A percentile compares a stretch with the other conserved stretches of the same genome.
Evolutionary conservation across 2,797 vertebrate genomes (phyloP).

Genomic region (Lepilemur septentrionalis): DNA sequence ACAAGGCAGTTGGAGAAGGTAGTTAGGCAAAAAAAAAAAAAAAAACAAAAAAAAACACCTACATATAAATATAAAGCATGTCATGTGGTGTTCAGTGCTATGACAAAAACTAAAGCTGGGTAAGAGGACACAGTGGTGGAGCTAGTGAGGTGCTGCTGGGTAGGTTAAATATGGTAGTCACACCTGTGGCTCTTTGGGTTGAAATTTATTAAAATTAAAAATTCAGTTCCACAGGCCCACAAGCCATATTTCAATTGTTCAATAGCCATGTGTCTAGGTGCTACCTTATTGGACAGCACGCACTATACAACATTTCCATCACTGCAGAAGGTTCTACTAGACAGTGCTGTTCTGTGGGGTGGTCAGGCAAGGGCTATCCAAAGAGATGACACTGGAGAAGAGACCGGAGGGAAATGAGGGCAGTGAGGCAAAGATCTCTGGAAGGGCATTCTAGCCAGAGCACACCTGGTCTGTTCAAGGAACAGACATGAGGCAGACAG

Average conservation of each 20-base stretch:
- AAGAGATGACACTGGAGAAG: neutral
- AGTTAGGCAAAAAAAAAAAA: neutral
- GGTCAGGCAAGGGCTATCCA: neutral
- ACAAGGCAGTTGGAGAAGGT: neutral
- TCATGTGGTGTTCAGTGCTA: neutral
- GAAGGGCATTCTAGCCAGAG: neutral
- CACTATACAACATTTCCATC: neutral
- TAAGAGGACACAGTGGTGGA: neutral
- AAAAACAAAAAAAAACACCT: neutral
- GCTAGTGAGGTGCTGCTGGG: accelerated
- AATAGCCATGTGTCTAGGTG: neutral
- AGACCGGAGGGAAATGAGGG: neutral
- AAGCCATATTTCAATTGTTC: neutral
- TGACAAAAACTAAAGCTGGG: neutral
- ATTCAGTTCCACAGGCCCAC: neutral
- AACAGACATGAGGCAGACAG: neutral
- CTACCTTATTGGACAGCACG: neutral
- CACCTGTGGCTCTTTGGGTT: neutral
- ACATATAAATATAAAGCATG: neutral
- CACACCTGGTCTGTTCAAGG: accelerated
- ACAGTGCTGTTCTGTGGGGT: neutral
- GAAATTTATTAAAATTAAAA: neutral
- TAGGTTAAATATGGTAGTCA: neutral
- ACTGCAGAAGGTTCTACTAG: neutral
- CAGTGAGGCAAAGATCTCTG: neutral